phyloP scores from a whole-genome alignment of 35 echinoderm and acorn worm species.

The Lytechinus variegatus region DNA sequence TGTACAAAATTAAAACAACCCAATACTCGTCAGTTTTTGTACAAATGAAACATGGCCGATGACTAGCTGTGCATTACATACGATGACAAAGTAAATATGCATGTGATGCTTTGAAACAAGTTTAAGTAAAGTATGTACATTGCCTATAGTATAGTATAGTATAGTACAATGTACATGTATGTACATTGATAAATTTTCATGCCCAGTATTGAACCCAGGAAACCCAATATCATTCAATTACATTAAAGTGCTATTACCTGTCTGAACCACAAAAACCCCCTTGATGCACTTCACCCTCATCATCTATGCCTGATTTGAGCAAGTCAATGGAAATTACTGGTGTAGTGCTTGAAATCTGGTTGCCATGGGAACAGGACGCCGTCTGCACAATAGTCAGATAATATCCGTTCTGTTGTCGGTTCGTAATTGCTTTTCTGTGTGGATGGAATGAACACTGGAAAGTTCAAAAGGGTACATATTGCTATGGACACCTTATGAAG shows the following conservation, averaged over 20 bases:
- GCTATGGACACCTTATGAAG: too few relatives aligned
- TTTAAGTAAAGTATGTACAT: too few relatives aligned
- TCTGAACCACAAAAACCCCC: background rate
- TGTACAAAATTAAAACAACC: too few relatives aligned
- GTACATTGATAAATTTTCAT: background rate
- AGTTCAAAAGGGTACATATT: too few relatives aligned
- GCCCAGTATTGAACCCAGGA: too few relatives aligned
- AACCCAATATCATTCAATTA: too few relatives aligned
- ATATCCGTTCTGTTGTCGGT: background rate
- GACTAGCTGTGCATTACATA: too few relatives aligned
- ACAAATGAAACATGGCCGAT: too few relatives aligned
- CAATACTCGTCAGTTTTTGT: too few relatives aligned
- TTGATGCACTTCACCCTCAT: background rate
- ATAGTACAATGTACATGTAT: background rate
- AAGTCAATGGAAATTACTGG: background rate
- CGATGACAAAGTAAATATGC: too few relatives aligned
- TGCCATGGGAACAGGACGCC: conserved; percentile 18
- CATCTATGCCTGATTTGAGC: background rate
- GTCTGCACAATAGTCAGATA: background rate
- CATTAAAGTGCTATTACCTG: background rate
- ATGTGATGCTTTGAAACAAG: too few relatives aligned
- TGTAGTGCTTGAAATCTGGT: background rate
- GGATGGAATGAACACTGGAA: background rate
- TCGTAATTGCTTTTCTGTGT: background rate
- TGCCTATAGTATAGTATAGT: too few relatives aligned